Base-by-base conservation (phyloP, 2,113 vertebrate genomes). In the Benthochromis sp. region DNA sequence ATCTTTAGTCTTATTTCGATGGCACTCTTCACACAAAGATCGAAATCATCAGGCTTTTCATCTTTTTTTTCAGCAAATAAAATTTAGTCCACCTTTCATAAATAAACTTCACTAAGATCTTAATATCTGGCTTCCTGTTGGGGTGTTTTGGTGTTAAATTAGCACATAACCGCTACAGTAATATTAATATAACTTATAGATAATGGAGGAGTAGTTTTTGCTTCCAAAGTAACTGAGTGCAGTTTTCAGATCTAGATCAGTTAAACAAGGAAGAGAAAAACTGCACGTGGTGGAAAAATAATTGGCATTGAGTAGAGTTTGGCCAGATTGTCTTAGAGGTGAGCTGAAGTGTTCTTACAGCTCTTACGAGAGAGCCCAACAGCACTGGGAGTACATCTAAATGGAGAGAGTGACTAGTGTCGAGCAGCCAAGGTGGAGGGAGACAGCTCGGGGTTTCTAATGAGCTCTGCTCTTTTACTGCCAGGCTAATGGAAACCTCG, bases 401-500 rank as follows among this genome's bases (percentile, higher is more conserved):
- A 90, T 66, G 93, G 90, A 93, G 93, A 82, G 90, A 95, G 93
- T 82, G 92, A 94, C 82, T 47, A 47, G 89, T 92, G 93, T 92
- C 79, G 80, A 87, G 86, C 89, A 61, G 89, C 91, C 85, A 2
- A 4, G 86, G 83, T 36, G 86, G 84, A 85, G 63, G 57, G 92
- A 89, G 91, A 92, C 91, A 84, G 92, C 93, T 92, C 92, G 12
- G 86, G 89, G 88, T 88, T 94, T 92, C 93, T 96, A 97, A 96
- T 96, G 94, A 95, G 95, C 93, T 93, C 93, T 95, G 94, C 95
- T 95, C 94, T 96, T 96, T 96, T 95, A 92, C 94, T 90, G 92
- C 93, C 93, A 87, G 93, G 92, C 95, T 96, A 94, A 96, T 95
- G 94, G 93, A 95, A 96, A 95, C 93, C 95, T 95, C 91, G 5